Conservation (phyloP, 2,888 invertebrate species). For the Hofmannophila pseudospretella region DNA sequence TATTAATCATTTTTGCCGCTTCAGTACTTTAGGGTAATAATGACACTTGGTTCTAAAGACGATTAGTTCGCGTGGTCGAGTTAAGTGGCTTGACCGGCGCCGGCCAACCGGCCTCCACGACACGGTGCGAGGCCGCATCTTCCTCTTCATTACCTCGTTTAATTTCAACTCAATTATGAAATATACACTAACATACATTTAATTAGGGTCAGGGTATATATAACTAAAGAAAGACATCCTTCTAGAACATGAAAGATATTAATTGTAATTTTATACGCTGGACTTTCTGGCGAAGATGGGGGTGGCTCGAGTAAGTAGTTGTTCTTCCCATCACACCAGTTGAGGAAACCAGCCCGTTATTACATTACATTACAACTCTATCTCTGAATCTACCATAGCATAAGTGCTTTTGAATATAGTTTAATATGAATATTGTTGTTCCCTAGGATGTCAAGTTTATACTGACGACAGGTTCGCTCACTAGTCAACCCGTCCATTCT, state of each 20-base stretch:
- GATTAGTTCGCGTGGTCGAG: slow-evolving; percentile 37
- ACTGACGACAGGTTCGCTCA: no score
- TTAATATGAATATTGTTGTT: no score
- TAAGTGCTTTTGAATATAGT: no score
- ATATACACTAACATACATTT: slow-evolving; percentile 1
- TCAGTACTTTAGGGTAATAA: slow-evolving; percentile 12
- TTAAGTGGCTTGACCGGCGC: slow-evolving; percentile 31
- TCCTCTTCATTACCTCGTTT: slow-evolving; percentile 38
- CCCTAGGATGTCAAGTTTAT: no score
- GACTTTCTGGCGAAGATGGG: no score
- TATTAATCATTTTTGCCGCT: slow-evolving; percentile 3
- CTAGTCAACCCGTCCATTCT: no score
- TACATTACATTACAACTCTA: no score
- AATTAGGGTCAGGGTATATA: slow-evolving; percentile 6
- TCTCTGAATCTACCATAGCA: no score
- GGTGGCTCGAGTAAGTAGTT: no score
- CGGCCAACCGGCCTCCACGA: slow-evolving; percentile 37
- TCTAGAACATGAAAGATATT: background rate
- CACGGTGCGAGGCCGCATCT: slow-evolving; percentile 51
- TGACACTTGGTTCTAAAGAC: slow-evolving; percentile 26
- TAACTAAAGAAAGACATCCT: slow-evolving; percentile 4
- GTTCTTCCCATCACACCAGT: no score
- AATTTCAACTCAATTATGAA: slow-evolving; percentile 4
- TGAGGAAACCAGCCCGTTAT: no score
- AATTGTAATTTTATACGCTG: no score